A percentile compares a stretch with the other conserved stretches of the same genome.
phyloP scores from a whole-genome alignment of 2,797 vertebrate species.

The Crenuchus spilurus region DNA sequence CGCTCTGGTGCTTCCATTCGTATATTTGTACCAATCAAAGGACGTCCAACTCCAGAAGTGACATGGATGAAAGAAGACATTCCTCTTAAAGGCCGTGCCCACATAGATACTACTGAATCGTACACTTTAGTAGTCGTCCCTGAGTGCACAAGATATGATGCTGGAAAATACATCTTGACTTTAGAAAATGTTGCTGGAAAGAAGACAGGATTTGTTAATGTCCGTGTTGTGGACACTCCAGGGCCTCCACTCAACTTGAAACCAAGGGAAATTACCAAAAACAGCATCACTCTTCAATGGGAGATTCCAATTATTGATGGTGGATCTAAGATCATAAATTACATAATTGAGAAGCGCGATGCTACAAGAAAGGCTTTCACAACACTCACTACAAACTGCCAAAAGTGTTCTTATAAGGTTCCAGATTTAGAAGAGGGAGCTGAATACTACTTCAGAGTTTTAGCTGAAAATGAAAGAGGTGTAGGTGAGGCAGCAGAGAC shows the following conservation, averaged over 20 bases:
- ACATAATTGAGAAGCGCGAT: constrained; percentile 94
- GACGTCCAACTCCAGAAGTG: constrained; percentile 92
- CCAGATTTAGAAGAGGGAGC: constrained; percentile 88
- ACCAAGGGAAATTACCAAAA: constrained; percentile 93
- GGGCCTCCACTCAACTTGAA: constrained; percentile 93
- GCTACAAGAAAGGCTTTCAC: constrained; percentile 96
- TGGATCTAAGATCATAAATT: constrained; percentile 95
- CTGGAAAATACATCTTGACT: constrained; percentile 93
- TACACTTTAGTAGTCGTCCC: constrained; percentile 93
- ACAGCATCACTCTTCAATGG: constrained; percentile 94
- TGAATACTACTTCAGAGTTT: constrained; percentile 96
- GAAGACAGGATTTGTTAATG: constrained; percentile 97
- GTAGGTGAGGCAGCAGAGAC: constrained; percentile 95
- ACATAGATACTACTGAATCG: constrained; percentile 95
- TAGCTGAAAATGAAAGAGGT: constrained; percentile 96
- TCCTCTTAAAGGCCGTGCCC: constrained; percentile 89
- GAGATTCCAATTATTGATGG: constrained; percentile 98
- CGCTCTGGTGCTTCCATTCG: constrained; percentile 92
- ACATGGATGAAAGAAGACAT: constrained; percentile 93
- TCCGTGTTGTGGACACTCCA: constrained; percentile 94
- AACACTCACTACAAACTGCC: constrained; percentile 89
- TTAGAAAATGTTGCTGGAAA: constrained; percentile 97
- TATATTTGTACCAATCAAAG: constrained; percentile 95
- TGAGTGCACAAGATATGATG: constrained; percentile 95
- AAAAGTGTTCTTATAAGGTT: constrained; percentile 93